A percentile compares a stretch with the other conserved stretches of the same genome.
Conservation (phyloP, 2,113 vertebrate genomes). For the Orthochromis malagaraziensis region DNA sequence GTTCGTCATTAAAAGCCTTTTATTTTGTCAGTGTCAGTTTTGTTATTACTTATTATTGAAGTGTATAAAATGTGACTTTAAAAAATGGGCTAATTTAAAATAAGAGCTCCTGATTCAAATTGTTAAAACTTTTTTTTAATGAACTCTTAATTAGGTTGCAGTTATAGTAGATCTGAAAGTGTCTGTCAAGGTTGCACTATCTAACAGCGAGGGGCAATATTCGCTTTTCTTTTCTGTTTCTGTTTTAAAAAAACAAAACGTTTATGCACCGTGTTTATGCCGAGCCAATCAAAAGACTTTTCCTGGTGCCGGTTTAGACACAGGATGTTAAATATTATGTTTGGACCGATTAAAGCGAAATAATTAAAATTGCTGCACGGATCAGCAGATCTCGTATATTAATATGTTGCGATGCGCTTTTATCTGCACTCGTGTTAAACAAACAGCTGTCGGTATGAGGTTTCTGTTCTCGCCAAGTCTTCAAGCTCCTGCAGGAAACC, state of each 20-base stretch:
- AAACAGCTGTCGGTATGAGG: background rate
- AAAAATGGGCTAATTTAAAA: background rate
- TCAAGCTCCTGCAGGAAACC: background rate
- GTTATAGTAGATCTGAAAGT: background rate
- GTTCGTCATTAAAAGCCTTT: background rate
- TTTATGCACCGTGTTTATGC: background rate
- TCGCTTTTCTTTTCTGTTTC: background rate
- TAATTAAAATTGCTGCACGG: background rate
- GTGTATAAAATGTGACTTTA: background rate
- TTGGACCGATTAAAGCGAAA: background rate
- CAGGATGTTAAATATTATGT: background rate
- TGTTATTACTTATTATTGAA: background rate
- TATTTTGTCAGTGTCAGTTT: background rate
- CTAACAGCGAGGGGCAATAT: background rate
- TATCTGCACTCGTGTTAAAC: background rate
- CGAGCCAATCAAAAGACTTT: background rate
- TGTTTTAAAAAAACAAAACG: background rate
- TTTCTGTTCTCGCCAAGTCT: background rate
- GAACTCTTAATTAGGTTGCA: background rate
- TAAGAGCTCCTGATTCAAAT: background rate
- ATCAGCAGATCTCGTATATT: background rate
- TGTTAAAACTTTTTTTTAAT: background rate
- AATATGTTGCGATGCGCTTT: background rate
- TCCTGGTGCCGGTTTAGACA: background rate
- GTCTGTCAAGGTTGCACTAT: background rate